Conservation (phyloP, 2,113 vertebrate species). For the Athene cunicularia region DNA sequence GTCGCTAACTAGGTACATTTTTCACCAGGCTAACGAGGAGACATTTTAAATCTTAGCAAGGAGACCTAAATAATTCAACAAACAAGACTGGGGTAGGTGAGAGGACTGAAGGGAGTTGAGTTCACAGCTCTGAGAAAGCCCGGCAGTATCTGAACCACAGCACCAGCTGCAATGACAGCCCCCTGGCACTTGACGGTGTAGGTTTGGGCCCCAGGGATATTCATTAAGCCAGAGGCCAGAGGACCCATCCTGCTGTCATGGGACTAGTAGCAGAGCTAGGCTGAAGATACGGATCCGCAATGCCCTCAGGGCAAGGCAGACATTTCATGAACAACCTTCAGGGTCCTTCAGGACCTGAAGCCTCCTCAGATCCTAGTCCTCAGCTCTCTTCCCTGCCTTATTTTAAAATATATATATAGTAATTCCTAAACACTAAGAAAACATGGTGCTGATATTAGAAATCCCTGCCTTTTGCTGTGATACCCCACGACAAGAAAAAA, state of each 20-base stretch:
- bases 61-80: neutral
- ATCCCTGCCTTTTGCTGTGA: neutral
- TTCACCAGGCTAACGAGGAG: neutral
- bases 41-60: neutral
- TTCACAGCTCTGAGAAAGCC: neutral
- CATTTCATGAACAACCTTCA: neutral
- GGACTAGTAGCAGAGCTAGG: neutral
- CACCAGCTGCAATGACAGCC: accelerated
- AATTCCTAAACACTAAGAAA: neutral
- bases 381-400: neutral
- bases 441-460: neutral
- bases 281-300: neutral
- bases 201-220: neutral
- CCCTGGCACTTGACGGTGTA: accelerated
- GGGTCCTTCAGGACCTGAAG: neutral
- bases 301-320: neutral
- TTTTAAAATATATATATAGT: neutral
- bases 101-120: neutral
- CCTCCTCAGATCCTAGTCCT: neutral
- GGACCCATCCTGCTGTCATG: neutral
- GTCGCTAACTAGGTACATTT: neutral
- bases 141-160: neutral
- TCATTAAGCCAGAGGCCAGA: neutral
- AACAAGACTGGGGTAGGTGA: neutral
- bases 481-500: neutral